Evolutionary conservation across 1,140 invertebrate genomes (phyloP).

Genomic region (Heliconius hewitsoni): DNA sequence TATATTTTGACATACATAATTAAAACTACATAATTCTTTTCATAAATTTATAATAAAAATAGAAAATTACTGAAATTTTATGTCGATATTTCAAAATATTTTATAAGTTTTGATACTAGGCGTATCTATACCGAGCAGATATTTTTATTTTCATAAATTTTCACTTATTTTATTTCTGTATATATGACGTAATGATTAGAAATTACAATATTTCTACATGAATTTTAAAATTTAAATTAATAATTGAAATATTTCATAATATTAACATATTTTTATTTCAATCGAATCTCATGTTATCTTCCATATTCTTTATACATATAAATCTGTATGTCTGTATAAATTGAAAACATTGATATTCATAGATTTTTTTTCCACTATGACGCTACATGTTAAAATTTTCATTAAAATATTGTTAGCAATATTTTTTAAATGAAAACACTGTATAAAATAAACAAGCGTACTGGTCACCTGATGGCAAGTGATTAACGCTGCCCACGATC

Average conservation of each 20-base stretch:
- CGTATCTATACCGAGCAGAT: background rate
- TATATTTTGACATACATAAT: conserved; percentile 7
- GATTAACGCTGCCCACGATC: too few species aligned
- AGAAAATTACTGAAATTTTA: background rate
- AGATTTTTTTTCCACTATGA: too few species aligned
- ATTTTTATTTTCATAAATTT: background rate
- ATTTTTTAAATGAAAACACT: too few species aligned
- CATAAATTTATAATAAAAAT: conserved; percentile 13
- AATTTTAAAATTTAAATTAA: background rate
- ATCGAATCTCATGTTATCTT: too few species aligned
- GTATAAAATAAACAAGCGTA: too few species aligned
- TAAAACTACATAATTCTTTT: background rate
- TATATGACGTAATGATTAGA: background rate
- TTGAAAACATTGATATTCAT: too few species aligned
- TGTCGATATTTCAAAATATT: background rate
- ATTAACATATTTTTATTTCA: background rate
- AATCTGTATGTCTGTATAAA: too few species aligned
- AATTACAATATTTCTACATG: background rate
- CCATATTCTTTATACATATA: too few species aligned
- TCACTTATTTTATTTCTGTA: background rate
- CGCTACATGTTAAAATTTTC: too few species aligned
- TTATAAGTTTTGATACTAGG: background rate
- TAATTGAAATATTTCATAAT: background rate
- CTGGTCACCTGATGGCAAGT: too few species aligned
- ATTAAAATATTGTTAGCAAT: too few species aligned